Percentiles rank a stretch among this genome's conserved stretches.
Conservation (phyloP, 2,888 invertebrate genomes). For the Halictus quadricinctus region DNA sequence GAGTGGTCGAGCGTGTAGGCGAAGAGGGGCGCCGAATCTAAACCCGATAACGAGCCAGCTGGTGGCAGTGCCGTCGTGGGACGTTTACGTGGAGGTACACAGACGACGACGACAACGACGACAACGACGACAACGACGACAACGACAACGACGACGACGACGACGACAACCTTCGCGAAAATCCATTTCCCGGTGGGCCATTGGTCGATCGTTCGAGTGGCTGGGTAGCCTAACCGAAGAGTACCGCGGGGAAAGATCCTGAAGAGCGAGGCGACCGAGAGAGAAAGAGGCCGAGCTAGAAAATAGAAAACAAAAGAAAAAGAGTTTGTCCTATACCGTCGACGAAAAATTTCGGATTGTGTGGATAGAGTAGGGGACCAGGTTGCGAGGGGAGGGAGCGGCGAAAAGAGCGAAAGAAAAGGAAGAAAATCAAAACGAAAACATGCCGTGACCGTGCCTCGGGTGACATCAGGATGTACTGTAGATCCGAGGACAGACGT, state of each 20-base stretch:
- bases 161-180: constrained; percentile 45
- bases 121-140: not conserved
- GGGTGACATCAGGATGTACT: constrained; percentile 58
- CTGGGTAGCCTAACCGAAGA: not conserved
- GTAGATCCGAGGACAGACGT: constrained; percentile 45
- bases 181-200: constrained; percentile 36
- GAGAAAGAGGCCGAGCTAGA: not conserved
- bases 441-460: constrained; percentile 66
- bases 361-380: not conserved
- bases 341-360: not conserved
- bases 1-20: constrained; percentile 44
- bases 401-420: not conserved
- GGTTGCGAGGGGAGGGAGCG: not conserved
- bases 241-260: not conserved
- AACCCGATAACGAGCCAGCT: constrained; percentile 76
- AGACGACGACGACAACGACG: not conserved
- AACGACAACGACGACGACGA: not conserved
- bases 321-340: not conserved
- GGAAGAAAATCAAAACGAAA: constrained; percentile 48
- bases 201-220: constrained; percentile 27
- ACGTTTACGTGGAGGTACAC: constrained; percentile 66
- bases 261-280: not conserved
- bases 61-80: constrained; percentile 71
- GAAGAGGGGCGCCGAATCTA: constrained; percentile 72
- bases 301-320: not conserved